Base-by-base conservation (phyloP, 2,113 vertebrate species). In the Erythrocercus mccallii region DNA sequence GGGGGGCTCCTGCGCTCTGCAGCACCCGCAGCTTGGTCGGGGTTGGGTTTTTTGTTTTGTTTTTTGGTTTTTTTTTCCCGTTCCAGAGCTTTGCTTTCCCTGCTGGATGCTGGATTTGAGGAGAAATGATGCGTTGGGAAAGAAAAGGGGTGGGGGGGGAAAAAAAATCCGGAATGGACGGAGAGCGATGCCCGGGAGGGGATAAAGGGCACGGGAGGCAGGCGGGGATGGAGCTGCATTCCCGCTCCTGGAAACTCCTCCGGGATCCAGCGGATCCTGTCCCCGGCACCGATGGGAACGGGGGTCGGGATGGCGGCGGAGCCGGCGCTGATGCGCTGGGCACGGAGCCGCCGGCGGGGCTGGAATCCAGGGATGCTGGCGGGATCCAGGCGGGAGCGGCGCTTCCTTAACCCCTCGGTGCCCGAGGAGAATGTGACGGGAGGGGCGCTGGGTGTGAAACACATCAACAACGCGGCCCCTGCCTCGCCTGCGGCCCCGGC, bases 41-140 rank as follows among this genome's bases (percentile, higher is more conserved):
- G 31, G 23, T 54, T 60, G 4, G 0, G 21, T 42, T 31, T 22
- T 44, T 42, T 17, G 14, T n/a, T n/a, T n/a, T n/a, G n/a, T n/a
- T n/a, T n/a, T n/a, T n/a, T n/a, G n/a, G n/a, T n/a, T n/a, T 33
- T 35, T 35, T 31, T 20, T 3, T 0, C 1, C 38, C 14, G 4
- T 70, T 44, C 54, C 81, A 38, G 79, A 38, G 79, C 47, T 68
- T 60, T 6, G 82, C 31, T 66, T 40, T 64, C 9, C 2, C 30
- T 5, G 30, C 13, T 31, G 17, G 9, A 2, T 7, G 79, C 22
- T 9, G 71, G 37, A 12, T 80, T 64, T 27, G 71, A 48, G 38
- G 27, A 45, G 40, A 35, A 71, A 91, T 1, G n/a, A 18, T 19
- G 30, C 18, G 1, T 31, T 64, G 12, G 45, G 18, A 30, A 25